Percentiles rank a stretch among this genome's conserved stretches.
These are phyloP conservation scores for Liparis tanakae DNA, from an alignment of 2,797 vertebrate genomes.

Conservation along the genomic window DNA sequence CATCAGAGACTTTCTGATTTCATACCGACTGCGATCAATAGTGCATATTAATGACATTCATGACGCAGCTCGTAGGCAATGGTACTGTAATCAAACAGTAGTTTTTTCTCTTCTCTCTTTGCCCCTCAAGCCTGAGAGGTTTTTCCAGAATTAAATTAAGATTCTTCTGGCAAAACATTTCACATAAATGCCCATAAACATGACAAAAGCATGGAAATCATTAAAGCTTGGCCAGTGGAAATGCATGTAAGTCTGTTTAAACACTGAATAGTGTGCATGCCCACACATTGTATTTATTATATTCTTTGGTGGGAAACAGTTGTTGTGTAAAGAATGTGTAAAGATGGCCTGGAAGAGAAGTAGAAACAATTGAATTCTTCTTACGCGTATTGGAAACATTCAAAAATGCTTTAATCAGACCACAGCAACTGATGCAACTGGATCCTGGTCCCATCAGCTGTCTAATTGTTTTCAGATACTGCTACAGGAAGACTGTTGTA, in stretches of 20 bases:
- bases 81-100: constrained; percentile 52
- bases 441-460: constrained; percentile 13
- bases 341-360: constrained; percentile 33
- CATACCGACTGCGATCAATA: constrained; percentile 66
- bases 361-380: constrained; percentile 11
- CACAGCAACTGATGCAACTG: constrained; percentile 25
- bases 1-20: constrained; percentile 73
- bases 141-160: constrained; percentile 53
- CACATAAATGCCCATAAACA: constrained; percentile 60
- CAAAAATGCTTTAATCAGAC: background rate
- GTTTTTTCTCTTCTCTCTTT: background rate
- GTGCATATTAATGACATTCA: constrained; percentile 57
- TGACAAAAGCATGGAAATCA: constrained; percentile 63
- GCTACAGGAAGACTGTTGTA: constrained; percentile 12
- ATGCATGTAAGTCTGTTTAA: constrained; percentile 42
- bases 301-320: constrained; percentile 29
- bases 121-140: constrained; percentile 19
- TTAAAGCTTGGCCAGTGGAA: constrained; percentile 61
- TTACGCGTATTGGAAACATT: constrained; percentile 16
- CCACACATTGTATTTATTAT: constrained; percentile 57
- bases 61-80: constrained; percentile 41
- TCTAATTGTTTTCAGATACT: constrained; percentile 9
- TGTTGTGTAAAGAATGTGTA: constrained; percentile 9
- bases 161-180: constrained; percentile 54
- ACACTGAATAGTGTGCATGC: constrained; percentile 42